A percentile compares a stretch with the other conserved stretches of the same genome.
These are phyloP conservation scores for Catocala fraxini DNA, from an alignment of 2,888 invertebrate genomes.

Conservation along the genomic window DNA sequence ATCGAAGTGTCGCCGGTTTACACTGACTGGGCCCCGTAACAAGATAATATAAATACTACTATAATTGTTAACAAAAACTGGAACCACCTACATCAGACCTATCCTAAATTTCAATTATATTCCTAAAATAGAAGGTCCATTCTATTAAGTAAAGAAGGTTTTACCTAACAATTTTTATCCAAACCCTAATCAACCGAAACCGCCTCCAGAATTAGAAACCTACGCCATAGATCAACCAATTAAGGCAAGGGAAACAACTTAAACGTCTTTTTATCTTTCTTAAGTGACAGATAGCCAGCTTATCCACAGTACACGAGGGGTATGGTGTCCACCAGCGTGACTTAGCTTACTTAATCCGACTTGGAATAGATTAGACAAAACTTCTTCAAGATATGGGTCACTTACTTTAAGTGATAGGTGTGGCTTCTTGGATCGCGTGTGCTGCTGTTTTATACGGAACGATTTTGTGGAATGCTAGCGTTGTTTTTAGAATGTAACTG, in stretches of 20 bases:
- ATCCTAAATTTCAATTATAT: too few species aligned
- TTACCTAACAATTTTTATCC: not conserved
- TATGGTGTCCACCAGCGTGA: conserved; percentile 34
- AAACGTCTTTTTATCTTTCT: conserved; percentile 43
- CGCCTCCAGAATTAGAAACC: conserved; percentile 18
- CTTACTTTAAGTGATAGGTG: conserved; percentile 51
- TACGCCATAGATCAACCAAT: conserved; percentile 43
- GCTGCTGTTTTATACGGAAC: conserved; percentile 29
- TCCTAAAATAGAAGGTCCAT: not conserved
- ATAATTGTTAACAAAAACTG: too few species aligned
- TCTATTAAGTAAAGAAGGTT: not conserved
- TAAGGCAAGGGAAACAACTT: conserved; percentile 43
- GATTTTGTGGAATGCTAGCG: conserved; percentile 17
- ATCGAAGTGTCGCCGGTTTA: too few species aligned
- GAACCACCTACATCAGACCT: too few species aligned
- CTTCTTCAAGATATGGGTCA: conserved; percentile 52
- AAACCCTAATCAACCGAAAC: conserved; percentile 10
- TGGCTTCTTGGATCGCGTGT: conserved; percentile 46
- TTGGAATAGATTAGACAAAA: conserved; percentile 50
- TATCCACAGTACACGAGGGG: conserved; percentile 31
- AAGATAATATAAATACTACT: too few species aligned
- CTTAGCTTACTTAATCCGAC: conserved; percentile 45
- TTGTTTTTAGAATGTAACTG: too few species aligned
- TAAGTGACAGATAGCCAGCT: conserved; percentile 45
- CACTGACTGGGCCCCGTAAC: too few species aligned